Evolutionary conservation across 1,140 invertebrate species (phyloP), one percentile per base, ranked within the genome.

Genomic region (Aphaenogaster floridana): DNA sequence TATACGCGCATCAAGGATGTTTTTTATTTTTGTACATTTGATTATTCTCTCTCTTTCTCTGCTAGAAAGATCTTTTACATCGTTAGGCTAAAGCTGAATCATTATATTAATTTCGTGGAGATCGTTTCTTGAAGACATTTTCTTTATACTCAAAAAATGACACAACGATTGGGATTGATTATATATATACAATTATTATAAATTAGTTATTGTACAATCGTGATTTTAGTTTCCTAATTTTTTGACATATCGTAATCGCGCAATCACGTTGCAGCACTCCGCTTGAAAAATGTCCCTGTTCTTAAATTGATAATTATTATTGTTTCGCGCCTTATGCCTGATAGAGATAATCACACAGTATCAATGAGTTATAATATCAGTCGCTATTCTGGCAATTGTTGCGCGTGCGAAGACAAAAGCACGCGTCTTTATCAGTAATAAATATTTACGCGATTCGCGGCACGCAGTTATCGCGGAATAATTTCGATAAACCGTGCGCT

Each of bases 401-500:
- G 39, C n/a, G 42, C 9, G 39, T 8, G 36, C 78, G 36, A 34
- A 11, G n/a, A 52, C 48, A n/a, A 80, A 54, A 34, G 36, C 15
- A 61, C n/a, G 5, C 48, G 39, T 57, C 21, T 69, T 81, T 81
- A 81, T 81, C 78, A 54, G 9, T 28, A 48, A 81, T 57, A 54
- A 71, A 81, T 81, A 71, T 81, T 80, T 81, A 81, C 36, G 50
- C 9, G 48, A 9, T 71, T 81, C 9, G 36, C 13, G 48, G 3
- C 7, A 28, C 8, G 50, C 7, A 81, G 9, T 69, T 80, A 71
- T 81, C 64, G n/a, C n/a, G 0, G 48, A 57, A 81, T 81, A 69
- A 79, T 80, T 80, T 21, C 13, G 63, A 80, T 80, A 81, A 80
- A 71, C 17, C 13, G 45, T 42, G 50, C n/a, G 64, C 36, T 54